These are phyloP conservation scores for Ctenoplectra terminalis DNA, from an alignment of 1,140 invertebrate species.

Conservation along the genomic window DNA sequence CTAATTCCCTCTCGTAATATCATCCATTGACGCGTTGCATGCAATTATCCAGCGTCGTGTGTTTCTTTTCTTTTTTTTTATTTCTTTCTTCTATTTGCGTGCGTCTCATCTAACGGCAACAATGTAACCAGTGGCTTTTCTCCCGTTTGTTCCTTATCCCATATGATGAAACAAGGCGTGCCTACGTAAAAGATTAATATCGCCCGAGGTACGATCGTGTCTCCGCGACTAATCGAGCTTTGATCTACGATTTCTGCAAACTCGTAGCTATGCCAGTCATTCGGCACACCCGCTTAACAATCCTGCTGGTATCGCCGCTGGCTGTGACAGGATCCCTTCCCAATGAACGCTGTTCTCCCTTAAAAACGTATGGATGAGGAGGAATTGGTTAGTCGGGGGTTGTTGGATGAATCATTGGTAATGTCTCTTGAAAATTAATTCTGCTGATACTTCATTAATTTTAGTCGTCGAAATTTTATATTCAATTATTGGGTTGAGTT, in stretches of 20 bases:
- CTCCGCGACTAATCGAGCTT: slow-evolving; percentile 49
- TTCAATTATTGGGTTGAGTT: too few species aligned
- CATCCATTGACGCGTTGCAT: neutral
- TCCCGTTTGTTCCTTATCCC: slow-evolving; percentile 21
- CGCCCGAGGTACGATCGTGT: slow-evolving; percentile 32
- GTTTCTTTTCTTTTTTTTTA: too few species aligned
- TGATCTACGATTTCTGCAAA: slow-evolving; percentile 54
- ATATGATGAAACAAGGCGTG: slow-evolving; percentile 50
- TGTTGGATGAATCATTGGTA: too few species aligned
- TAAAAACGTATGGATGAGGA: too few species aligned
- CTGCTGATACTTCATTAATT: too few species aligned
- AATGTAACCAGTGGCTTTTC: slow-evolving; percentile 25
- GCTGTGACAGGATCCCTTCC: slow-evolving; percentile 20
- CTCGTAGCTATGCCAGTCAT: slow-evolving; percentile 46
- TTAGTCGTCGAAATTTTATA: too few species aligned
- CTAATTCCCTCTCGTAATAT: neutral
- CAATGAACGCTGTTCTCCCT: neutral
- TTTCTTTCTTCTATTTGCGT: neutral
- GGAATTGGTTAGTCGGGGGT: too few species aligned
- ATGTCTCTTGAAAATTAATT: too few species aligned
- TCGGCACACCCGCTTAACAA: slow-evolving; percentile 51
- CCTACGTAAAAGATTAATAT: slow-evolving; percentile 56
- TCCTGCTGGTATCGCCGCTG: slow-evolving; percentile 36
- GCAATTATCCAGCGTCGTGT: neutral
- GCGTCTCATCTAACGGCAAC: neutral